These are phyloP conservation scores for Thryonomys swinderianus DNA, from an alignment of 2,113 vertebrate genomes.

Conservation along the genomic window DNA sequence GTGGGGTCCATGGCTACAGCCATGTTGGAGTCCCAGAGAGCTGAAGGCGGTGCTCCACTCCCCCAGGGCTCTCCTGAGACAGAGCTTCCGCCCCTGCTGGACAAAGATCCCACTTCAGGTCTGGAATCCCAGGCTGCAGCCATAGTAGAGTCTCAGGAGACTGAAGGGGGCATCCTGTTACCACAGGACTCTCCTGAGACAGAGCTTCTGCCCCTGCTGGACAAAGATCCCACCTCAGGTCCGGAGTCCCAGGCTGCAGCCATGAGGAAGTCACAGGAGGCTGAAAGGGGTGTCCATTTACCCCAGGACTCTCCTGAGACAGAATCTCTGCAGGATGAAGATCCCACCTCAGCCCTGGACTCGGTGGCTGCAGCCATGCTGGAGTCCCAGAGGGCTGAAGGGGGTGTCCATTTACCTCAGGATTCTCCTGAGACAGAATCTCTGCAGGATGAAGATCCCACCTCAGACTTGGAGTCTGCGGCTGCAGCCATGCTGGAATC, in stretches of 20 bases:
- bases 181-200: not conserved
- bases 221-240: not conserved
- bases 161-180: not conserved
- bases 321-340: too few species aligned
- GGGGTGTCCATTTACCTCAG: not conserved
- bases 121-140: not conserved
- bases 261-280: rapidly evolving
- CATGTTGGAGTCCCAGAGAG: not conserved
- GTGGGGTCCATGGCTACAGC: not conserved
- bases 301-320: not conserved
- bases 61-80: not conserved
- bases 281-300: not conserved
- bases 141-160: not conserved
- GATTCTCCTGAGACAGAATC: not conserved
- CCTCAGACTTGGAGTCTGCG: not conserved
- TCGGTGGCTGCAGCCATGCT: not conserved
- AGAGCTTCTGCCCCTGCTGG: not conserved
- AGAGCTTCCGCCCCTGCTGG: not conserved
- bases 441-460: not conserved
- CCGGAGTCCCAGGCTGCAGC: rapidly evolving
- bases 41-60: not conserved
- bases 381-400: not conserved
- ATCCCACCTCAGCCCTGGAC: not conserved
- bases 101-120: not conserved
- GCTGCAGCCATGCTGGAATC: rapidly evolving